A percentile compares a stretch with the other conserved stretches of the same genome.
These are phyloP conservation scores for Clistopyga incitator DNA, from an alignment of 2,888 invertebrate genomes.

Conservation along the genomic window DNA sequence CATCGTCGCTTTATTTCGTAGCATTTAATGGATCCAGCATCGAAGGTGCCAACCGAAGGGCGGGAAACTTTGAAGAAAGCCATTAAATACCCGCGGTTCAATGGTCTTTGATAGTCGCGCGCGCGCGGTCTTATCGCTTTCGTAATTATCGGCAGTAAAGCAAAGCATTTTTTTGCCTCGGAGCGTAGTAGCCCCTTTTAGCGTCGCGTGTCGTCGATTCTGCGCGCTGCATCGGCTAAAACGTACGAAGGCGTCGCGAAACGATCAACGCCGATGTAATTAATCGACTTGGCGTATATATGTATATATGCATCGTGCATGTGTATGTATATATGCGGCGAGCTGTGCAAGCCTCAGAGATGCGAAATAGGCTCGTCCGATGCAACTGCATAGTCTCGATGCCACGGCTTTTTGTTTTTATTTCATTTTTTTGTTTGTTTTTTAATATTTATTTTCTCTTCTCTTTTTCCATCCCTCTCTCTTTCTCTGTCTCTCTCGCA, in stretches of 20 bases:
- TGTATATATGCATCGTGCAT: too few relatives aligned
- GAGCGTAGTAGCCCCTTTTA: neutral
- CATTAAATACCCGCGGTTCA: conserved; percentile 68
- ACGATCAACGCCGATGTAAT: conserved; percentile 32
- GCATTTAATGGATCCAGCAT: neutral
- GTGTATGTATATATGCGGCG: neutral
- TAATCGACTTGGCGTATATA: conserved; percentile 3
- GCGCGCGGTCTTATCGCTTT: conserved; percentile 72
- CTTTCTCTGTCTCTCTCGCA: conserved; percentile 65
- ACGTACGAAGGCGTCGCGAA: neutral
- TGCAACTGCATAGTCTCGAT: conserved; percentile 18
- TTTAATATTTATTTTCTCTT: neutral
- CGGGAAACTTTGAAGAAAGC: conserved; percentile 69
- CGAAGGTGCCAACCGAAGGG: conserved; percentile 54
- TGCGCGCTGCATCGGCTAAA: conserved; percentile 21
- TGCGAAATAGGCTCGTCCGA: conserved; percentile 20
- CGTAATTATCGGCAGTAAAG: conserved; percentile 59
- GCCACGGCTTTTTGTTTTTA: conserved; percentile 7
- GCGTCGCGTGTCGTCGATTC: conserved; percentile 36
- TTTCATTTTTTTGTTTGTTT: too few relatives aligned
- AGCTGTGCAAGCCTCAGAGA: neutral
- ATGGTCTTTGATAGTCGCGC: conserved; percentile 72
- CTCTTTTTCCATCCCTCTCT: conserved; percentile 16
- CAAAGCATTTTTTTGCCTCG: conserved; percentile 31
- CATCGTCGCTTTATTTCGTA: neutral